Conservation (phyloP, 2,797 vertebrate genomes). For the Protosalanx chinensis region DNA sequence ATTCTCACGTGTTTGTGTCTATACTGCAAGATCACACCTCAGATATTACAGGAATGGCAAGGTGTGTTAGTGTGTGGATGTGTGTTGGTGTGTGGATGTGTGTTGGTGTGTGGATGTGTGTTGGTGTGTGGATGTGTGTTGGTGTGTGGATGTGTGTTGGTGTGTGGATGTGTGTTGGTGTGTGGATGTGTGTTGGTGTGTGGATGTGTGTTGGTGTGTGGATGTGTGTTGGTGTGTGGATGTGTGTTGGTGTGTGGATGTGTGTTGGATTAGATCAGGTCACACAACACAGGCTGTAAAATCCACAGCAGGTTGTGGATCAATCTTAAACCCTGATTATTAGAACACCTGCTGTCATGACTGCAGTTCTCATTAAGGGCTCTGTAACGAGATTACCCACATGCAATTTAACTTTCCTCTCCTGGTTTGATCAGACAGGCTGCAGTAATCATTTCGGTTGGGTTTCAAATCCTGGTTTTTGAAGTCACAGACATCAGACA, state of each 20-base stretch:
- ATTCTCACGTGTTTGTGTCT: not conserved
- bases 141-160: not conserved
- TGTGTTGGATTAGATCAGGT: conserved; percentile 16
- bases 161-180: not conserved
- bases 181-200: not conserved
- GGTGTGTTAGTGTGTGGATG: too few relatives aligned
- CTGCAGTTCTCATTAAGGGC: conserved; percentile 25
- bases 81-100: not conserved
- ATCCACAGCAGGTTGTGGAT: conserved; percentile 30
- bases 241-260: conserved; percentile 4
- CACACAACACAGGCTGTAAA: conserved; percentile 16
- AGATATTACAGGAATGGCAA: not conserved
- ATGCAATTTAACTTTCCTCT: conserved; percentile 12
- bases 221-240: not conserved
- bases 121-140: not conserved
- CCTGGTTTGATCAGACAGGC: not conserved
- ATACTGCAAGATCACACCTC: not conserved
- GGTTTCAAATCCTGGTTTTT: conserved; percentile 7
- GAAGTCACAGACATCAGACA: conserved; percentile 10
- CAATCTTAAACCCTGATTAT: conserved; percentile 20
- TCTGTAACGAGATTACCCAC: conserved; percentile 24
- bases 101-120: conserved; percentile 2
- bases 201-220: not conserved
- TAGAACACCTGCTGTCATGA: conserved; percentile 23
- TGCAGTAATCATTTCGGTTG: not conserved